phyloP scores from a whole-genome alignment of 2,888 invertebrate genomes.

The Tetranychus truncatus region DNA sequence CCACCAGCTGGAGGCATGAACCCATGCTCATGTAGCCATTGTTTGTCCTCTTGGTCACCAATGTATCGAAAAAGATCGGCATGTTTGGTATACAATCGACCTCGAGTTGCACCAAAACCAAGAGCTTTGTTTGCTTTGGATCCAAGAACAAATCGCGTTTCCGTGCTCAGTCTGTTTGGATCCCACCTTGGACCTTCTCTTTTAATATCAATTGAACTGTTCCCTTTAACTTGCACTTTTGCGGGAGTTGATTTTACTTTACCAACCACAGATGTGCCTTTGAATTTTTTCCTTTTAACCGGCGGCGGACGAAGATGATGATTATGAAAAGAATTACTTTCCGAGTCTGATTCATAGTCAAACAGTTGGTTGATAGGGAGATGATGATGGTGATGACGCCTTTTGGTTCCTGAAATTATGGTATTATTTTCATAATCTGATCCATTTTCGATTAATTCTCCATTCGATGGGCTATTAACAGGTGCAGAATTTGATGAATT shows the following conservation, averaged over 20 bases:
- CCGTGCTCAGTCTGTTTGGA: constrained; percentile 47
- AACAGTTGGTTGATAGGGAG: background rate
- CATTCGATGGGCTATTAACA: constrained; percentile 8
- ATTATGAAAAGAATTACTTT: constrained; percentile 24
- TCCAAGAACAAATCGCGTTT: constrained; percentile 61
- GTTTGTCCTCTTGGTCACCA: constrained; percentile 56
- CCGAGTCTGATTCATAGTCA: constrained; percentile 24
- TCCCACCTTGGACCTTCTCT: constrained; percentile 45
- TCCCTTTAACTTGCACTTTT: constrained; percentile 4
- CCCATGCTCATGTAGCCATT: constrained; percentile 56
- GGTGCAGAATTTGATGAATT: constrained; percentile 17
- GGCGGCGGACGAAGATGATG: constrained; percentile 5
- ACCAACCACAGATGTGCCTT: background rate
- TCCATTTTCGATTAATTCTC: constrained; percentile 22
- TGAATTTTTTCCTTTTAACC: constrained; percentile 11
- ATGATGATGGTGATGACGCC: background rate
- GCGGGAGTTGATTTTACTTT: background rate
- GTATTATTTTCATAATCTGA: constrained; percentile 25
- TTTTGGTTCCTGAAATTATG: constrained; percentile 2
- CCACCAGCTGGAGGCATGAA: constrained; percentile 58
- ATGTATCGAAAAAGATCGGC: constrained; percentile 53
- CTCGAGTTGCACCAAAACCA: constrained; percentile 54
- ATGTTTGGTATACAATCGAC: constrained; percentile 55
- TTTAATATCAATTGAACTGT: constrained; percentile 20
- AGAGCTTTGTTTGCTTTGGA: constrained; percentile 43